phyloP scores from a whole-genome alignment of 2,888 invertebrate species.

The Ophioninae sp. region DNA sequence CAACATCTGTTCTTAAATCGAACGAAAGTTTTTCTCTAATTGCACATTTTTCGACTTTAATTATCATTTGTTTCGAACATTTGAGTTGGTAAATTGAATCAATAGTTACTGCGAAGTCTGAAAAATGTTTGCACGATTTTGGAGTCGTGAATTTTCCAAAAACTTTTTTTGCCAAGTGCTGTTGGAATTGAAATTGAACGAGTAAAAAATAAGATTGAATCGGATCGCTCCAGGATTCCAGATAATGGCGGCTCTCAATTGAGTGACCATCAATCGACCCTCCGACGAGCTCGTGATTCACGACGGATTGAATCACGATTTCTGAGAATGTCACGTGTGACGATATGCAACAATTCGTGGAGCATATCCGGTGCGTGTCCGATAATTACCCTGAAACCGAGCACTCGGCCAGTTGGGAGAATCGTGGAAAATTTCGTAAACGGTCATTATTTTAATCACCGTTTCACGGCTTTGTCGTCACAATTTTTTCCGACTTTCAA shows the following conservation, averaged over 20 bases:
- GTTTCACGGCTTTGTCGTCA: constrained; percentile 13
- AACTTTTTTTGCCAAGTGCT: no score
- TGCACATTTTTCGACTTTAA: no score
- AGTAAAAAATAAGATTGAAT: no score
- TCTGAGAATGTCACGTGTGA: constrained; percentile 18
- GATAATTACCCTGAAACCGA: constrained; percentile 12
- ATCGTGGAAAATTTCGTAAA: constrained; percentile 56
- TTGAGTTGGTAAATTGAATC: no score
- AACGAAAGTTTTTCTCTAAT: no score
- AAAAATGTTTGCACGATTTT: no score
- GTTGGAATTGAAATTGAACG: no score
- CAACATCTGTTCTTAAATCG: no score
- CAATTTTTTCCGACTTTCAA: not conserved
- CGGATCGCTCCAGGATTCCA: no score
- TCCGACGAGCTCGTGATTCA: constrained; percentile 19
- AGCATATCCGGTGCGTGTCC: constrained; percentile 37
- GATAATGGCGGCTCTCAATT: not conserved
- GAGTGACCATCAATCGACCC: not conserved
- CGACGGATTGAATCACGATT: constrained; percentile 6
- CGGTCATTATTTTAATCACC: constrained; percentile 57
- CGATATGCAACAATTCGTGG: not conserved
- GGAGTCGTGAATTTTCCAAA: no score
- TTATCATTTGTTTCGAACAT: no score
- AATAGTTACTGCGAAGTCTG: no score
- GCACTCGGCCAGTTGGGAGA: constrained; percentile 30